Conservation (phyloP, 1,140 invertebrate genomes). For the Andricus grossulariae region DNA sequence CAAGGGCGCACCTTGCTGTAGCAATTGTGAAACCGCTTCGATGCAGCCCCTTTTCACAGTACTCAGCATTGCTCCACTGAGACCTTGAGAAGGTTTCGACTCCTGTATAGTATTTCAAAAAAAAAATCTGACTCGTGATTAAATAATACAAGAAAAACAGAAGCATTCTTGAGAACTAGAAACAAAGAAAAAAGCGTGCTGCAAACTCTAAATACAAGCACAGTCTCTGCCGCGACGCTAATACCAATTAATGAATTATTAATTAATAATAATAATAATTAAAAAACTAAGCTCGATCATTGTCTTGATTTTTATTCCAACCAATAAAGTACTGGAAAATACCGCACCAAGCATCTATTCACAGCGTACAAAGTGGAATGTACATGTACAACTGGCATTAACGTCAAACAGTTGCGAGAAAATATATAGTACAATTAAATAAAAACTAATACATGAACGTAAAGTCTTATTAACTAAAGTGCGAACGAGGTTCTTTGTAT, state of each 20-base stretch:
- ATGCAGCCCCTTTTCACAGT: conserved; percentile 72
- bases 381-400: conserved; percentile 47
- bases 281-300: neutral
- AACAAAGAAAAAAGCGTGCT: conserved; percentile 42
- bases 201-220: conserved; percentile 46
- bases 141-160: conserved; percentile 20
- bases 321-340: conserved; percentile 14
- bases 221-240: conserved; percentile 33
- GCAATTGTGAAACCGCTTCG: conserved; percentile 72
- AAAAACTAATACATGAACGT: conserved; percentile 52
- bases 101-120: conserved; percentile 65
- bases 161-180: conserved; percentile 42
- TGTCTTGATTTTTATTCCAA: conserved; percentile 10
- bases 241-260: conserved; percentile 31
- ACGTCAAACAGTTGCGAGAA: conserved; percentile 38
- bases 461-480: conserved; percentile 55
- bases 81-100: conserved; percentile 71
- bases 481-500: conserved; percentile 58
- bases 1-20: conserved; percentile 84
- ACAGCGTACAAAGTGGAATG: conserved; percentile 18
- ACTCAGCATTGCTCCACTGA: conserved; percentile 71
- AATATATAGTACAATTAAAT: conserved; percentile 43
- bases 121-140: conserved; percentile 27
- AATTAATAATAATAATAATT: neutral
- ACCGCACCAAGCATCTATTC: conserved; percentile 22